Base-by-base conservation (phyloP, 2,888 invertebrate species). In the Acleris emargana region DNA sequence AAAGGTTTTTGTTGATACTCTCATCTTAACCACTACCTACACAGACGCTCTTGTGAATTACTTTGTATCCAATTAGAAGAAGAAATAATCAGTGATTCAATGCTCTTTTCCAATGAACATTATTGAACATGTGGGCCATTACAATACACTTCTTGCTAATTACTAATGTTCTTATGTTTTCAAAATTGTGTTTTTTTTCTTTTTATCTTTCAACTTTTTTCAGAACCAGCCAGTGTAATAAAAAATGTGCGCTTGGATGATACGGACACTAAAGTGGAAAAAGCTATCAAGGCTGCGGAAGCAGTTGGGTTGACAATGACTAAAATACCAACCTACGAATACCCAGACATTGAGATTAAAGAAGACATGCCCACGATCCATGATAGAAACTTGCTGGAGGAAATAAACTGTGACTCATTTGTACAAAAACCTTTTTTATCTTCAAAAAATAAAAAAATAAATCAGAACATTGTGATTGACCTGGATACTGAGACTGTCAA, bases 401-500 rank as follows among this genome's bases (percentile, higher is more conserved):
- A 96, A 76, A 94, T 96, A 49, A 96, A 96, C 75, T 94, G 93
- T 68, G 96, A 96, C 68, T 91, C 93, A 16, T 96, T 96, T 83
- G 89, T 93, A 11, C 95, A 93, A 1, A 94, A 94, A 70, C 69
- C 93, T 1, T 94, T 94, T 69, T 93, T 93, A 1, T 93, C 94
- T 0, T 93, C 93, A 42, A 91, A 87, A 71, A 94, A 84, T 72
- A 95, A 95, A 70, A 95, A 94, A 72, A 92, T 94, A 45, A 89
- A 94, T 4, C 94, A 95, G 72, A 95, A 94, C 78, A 96, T 96
- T 72, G 94, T 96, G 0, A 96, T 96, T 68, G 96, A 96, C 78
- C 93, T 96, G 61, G 94, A 94, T 72, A 93, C 94, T 1, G 95
- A 96, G 74, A 96, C 95, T 22, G 95, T 96, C 55, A 94, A 94